Evolutionary conservation across 1,140 invertebrate genomes (phyloP).

Genomic region (Eciton burchellii): DNA sequence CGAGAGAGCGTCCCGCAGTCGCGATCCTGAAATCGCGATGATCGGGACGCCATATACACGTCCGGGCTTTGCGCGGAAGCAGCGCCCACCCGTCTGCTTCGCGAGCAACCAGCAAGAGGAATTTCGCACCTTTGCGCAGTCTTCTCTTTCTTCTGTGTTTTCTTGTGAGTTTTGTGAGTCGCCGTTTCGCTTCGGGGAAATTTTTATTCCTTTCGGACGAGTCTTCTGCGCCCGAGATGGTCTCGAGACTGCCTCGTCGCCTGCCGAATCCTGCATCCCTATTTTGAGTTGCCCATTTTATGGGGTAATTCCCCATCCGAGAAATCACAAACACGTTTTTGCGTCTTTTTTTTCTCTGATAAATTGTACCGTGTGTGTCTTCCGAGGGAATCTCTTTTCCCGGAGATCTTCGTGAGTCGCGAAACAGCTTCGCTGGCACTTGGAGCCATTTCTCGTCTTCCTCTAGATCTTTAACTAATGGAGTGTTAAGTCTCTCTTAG

Average conservation of each 20-base stretch:
- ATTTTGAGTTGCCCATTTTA: too few relatives aligned
- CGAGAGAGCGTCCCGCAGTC: constrained; percentile 35
- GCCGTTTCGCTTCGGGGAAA: constrained; percentile 16
- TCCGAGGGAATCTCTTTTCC: background rate
- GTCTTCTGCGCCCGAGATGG: constrained; percentile 7
- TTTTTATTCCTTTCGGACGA: background rate
- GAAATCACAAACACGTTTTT: background rate
- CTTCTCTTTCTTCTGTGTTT: too few relatives aligned
- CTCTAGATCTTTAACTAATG: constrained; percentile 4
- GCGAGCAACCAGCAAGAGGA: constrained; percentile 37
- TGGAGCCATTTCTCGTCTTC: constrained; percentile 17
- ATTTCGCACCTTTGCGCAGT: constrained; percentile 29
- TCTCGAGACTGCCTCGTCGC: too few relatives aligned
- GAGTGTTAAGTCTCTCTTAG: background rate
- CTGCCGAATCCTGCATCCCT: too few relatives aligned
- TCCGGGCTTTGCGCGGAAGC: constrained; percentile 34
- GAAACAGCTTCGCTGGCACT: constrained; percentile 3
- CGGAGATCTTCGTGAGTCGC: too few relatives aligned
- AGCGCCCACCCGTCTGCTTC: constrained; percentile 40
- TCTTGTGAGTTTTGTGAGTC: too few relatives aligned
- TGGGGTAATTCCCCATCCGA: background rate
- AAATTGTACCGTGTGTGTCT: constrained; percentile 15
- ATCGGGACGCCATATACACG: constrained; percentile 32
- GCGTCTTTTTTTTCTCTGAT: constrained; percentile 1
- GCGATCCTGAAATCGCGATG: constrained; percentile 15